Percentiles rank a stretch among this genome's conserved stretches.
Conservation (phyloP, 2,888 invertebrate species). For the Lepidocyrtinus sp. region DNA sequence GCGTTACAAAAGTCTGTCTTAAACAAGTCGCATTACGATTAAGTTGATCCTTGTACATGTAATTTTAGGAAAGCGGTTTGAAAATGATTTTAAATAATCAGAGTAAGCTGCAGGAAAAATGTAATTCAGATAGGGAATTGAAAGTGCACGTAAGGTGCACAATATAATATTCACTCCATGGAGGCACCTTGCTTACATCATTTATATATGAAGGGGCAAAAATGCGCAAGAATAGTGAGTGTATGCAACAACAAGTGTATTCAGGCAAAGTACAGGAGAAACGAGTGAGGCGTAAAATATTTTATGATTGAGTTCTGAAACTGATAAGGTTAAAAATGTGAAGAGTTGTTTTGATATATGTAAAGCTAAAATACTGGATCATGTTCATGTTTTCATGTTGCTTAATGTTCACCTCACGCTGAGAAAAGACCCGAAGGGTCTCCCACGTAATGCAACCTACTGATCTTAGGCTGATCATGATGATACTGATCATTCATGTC, state of each 20-base stretch:
- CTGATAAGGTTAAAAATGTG: conserved; percentile 52
- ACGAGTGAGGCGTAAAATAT: neutral
- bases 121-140: too few species aligned
- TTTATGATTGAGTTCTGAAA: conserved; percentile 29
- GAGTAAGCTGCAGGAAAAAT: too few species aligned
- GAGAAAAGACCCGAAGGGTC: conserved; percentile 64
- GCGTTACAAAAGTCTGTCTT: too few species aligned
- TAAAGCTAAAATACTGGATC: conserved; percentile 56
- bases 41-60: too few species aligned
- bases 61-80: too few species aligned
- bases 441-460: conserved; percentile 56
- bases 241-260: neutral
- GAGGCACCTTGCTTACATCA: too few species aligned
- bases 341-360: conserved; percentile 47
- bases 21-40: too few species aligned
- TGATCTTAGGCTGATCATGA: conserved; percentile 58
- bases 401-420: conserved; percentile 67
- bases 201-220: too few species aligned
- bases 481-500: conserved; percentile 38
- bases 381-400: conserved; percentile 57
- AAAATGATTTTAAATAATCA: too few species aligned
- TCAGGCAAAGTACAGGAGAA: neutral
- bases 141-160: too few species aligned
- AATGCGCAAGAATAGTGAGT: too few species aligned
- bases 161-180: too few species aligned